These are phyloP conservation scores for Drosophila acutilabella DNA, from an alignment of 2,888 invertebrate genomes.

Conservation along the genomic window DNA sequence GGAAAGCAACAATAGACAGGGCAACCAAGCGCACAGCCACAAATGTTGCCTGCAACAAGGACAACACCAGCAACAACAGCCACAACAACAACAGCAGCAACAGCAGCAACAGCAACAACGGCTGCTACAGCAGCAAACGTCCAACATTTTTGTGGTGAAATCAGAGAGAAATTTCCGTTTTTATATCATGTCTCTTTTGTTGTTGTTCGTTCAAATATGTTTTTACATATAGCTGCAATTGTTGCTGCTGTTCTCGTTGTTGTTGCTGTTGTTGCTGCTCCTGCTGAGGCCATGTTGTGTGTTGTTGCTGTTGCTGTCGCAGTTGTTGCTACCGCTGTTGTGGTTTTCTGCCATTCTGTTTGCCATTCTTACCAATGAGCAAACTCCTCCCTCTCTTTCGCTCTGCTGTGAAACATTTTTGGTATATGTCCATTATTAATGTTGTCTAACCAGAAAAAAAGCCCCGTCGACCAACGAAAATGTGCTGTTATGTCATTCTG, in stretches of 20 bases:
- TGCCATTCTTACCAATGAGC: slow-evolving; percentile 38
- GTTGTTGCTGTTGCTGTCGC: slow-evolving; percentile 43
- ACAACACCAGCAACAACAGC: slow-evolving; percentile 43
- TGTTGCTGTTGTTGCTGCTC: slow-evolving; percentile 23
- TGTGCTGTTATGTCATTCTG: slow-evolving; percentile 54
- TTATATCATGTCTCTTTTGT: slow-evolving; percentile 66
- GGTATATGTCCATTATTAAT: slow-evolving; percentile 73
- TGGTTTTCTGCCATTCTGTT: slow-evolving; percentile 63
- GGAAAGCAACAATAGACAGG: slow-evolving; percentile 72
- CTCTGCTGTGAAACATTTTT: slow-evolving; percentile 33
- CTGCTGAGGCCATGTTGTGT: slow-evolving; percentile 41
- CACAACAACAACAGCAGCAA: slow-evolving; percentile 26
- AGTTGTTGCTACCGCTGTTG: slow-evolving; percentile 59
- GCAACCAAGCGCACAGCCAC: slow-evolving; percentile 72
- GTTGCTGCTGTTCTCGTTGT: slow-evolving; percentile 36
- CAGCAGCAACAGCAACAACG: slow-evolving; percentile 26
- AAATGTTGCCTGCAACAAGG: slow-evolving; percentile 71
- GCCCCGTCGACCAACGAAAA: slow-evolving; percentile 40
- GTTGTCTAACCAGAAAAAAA: slow-evolving; percentile 63
- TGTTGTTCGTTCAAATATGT: slow-evolving; percentile 67
- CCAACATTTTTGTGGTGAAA: slow-evolving; percentile 76
- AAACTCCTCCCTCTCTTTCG: slow-evolving; percentile 7
- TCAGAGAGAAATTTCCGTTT: slow-evolving; percentile 77
- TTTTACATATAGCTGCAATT: slow-evolving; percentile 57
- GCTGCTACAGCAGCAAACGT: slow-evolving; percentile 32